A percentile compares a stretch with the other conserved stretches of the same genome.
Evolutionary conservation across 2,888 invertebrate genomes (phyloP).

Genomic region (Drosophila flavopinicola): DNA sequence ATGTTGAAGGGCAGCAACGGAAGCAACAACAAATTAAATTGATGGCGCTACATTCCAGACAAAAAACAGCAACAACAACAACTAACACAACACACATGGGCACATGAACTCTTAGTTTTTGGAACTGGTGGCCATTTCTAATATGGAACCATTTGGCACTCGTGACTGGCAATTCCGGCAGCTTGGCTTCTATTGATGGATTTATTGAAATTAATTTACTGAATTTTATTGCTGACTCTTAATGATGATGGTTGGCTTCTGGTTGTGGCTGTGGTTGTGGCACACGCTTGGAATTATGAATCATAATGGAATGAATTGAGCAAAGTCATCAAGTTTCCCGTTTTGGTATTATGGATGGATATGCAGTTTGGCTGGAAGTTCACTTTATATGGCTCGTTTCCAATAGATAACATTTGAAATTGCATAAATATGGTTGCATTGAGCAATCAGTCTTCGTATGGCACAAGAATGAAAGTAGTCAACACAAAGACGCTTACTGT

Average conservation of each 20-base stretch:
- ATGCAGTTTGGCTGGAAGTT: conserved; percentile 10
- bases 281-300: conserved; percentile 42
- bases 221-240: conserved; percentile 45
- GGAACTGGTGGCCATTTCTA: conserved; percentile 18
- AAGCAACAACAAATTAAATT: conserved; percentile 69
- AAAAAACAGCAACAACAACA: conserved; percentile 19
- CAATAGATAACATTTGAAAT: conserved; percentile 1
- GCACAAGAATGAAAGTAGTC: not conserved
- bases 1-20: conserved; percentile 53
- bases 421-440: conserved; percentile 23
- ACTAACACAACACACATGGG: conserved; percentile 19
- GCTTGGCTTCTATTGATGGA: conserved; percentile 62
- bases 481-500: no score
- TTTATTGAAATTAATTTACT: conserved; percentile 74
- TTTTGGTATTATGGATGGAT: conserved; percentile 13
- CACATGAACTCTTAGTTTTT: conserved; percentile 18
- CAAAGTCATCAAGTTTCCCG: conserved; percentile 8
- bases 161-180: conserved; percentile 36
- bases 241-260: conserved; percentile 9
- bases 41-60: conserved; percentile 60
- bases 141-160: conserved; percentile 36
- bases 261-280: not conserved
- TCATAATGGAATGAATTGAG: conserved; percentile 19
- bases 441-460: conserved; percentile 23
- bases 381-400: conserved; percentile 3